Conservation (phyloP, 2,797 vertebrate genomes). For the Phrynocephalus vlangalii region DNA sequence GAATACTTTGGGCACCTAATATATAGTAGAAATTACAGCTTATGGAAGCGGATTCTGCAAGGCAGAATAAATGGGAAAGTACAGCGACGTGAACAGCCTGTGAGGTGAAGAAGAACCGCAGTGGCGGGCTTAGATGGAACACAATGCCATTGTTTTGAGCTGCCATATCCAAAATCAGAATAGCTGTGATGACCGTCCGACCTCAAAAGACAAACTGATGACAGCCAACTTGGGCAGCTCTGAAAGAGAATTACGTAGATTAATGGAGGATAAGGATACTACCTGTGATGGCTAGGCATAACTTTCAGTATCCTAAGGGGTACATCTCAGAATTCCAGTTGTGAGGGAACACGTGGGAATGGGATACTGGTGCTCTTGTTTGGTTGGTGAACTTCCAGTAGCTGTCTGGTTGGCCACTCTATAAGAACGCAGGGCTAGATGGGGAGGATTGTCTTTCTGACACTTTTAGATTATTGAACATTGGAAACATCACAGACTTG, state of each 20-base stretch:
- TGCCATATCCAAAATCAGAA: too few species aligned
- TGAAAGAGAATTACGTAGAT: not conserved
- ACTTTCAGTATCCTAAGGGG: not conserved
- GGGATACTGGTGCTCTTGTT: not conserved
- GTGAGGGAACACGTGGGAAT: not conserved
- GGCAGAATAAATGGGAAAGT: too few species aligned
- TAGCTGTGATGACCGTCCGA: too few species aligned
- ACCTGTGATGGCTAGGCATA: not conserved
- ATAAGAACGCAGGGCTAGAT: not conserved
- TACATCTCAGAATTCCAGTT: not conserved
- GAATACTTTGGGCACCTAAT: too few species aligned
- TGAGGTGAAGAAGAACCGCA: too few species aligned
- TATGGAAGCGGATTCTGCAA: too few species aligned
- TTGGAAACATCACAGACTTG: too few species aligned
- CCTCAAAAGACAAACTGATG: too few species aligned
- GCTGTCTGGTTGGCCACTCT: not conserved
- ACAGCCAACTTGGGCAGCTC: not conserved
- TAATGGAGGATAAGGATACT: not conserved
- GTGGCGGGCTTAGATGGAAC: too few species aligned
- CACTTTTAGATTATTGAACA: not conserved
- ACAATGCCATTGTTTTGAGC: too few species aligned
- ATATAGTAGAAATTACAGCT: too few species aligned
- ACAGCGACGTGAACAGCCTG: too few species aligned
- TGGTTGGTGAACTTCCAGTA: not conserved
- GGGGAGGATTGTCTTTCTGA: not conserved